Percentiles rank a stretch among this genome's conserved stretches.
phyloP scores from a whole-genome alignment of 2,888 invertebrate genomes.

The Mactromeris polynyma region DNA sequence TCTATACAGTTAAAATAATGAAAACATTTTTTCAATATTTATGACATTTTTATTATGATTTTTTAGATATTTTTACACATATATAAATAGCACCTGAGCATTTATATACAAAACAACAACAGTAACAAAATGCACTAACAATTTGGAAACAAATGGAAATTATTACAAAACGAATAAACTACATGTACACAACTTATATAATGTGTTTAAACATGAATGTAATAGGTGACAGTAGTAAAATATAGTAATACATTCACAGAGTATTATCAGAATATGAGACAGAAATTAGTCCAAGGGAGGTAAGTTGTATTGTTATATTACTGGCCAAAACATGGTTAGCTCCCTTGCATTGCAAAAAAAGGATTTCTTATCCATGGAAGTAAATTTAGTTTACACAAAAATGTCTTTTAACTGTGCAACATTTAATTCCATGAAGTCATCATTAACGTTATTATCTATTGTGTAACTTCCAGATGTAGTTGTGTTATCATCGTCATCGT shows the following conservation, averaged over 20 bases:
- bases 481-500: conserved; percentile 81
- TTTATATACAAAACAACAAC: conserved; percentile 50
- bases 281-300: conserved; percentile 12
- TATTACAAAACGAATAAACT: conserved; percentile 1
- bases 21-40: conserved; percentile 1
- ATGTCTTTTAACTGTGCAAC: conserved; percentile 74
- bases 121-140: conserved; percentile 30
- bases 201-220: not conserved
- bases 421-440: conserved; percentile 72
- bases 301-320: conserved; percentile 18
- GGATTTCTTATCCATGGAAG: conserved; percentile 2
- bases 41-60: conserved; percentile 15
- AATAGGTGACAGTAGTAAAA: not conserved
- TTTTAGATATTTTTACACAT: conserved; percentile 25
- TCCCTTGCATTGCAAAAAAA: conserved; percentile 33
- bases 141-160: not conserved
- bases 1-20: not conserved
- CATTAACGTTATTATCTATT: conserved; percentile 76
- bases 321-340: conserved; percentile 35
- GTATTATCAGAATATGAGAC: conserved; percentile 26
- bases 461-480: conserved; percentile 84
- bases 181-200: not conserved
- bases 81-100: conserved; percentile 72
- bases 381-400: conserved; percentile 69
- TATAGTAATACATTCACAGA: not conserved